phyloP scores from a whole-genome alignment of 1,140 invertebrate genomes.

The Galendromus occidentalis region DNA sequence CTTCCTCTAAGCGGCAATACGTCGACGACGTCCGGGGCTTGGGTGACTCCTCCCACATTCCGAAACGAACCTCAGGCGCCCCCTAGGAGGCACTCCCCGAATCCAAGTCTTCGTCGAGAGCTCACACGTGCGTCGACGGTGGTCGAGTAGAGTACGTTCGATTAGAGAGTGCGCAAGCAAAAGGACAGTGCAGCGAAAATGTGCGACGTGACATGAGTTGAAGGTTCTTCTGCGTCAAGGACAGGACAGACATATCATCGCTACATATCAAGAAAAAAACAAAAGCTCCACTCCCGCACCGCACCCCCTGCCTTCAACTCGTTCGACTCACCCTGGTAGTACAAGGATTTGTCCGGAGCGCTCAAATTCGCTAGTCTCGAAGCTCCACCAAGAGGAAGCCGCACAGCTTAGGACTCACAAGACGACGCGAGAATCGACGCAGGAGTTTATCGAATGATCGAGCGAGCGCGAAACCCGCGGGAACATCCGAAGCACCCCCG shows the following conservation, averaged over 20 bases:
- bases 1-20: constrained; percentile 4
- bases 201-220: constrained; percentile 5
- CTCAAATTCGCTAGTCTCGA: too few species aligned
- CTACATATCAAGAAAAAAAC: neutral
- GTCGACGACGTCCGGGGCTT: neutral
- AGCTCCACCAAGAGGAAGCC: too few species aligned
- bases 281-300: neutral
- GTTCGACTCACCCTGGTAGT: too few species aligned
- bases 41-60: neutral
- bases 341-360: too few species aligned
- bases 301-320: neutral
- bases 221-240: neutral
- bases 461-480: neutral
- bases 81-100: constrained; percentile 9
- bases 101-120: neutral
- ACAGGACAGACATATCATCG: neutral
- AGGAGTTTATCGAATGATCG: neutral
- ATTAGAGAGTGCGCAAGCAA: neutral
- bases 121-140: neutral
- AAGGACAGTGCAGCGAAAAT: neutral
- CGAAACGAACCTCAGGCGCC: neutral
- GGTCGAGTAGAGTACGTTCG: neutral
- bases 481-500: neutral
- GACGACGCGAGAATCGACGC: neutral
- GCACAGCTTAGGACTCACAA: too few species aligned